A percentile compares a stretch with the other conserved stretches of the same genome.
These are phyloP conservation scores for Mus minutoides DNA, from an alignment of 2,797 vertebrate species.

Conservation along the genomic window DNA sequence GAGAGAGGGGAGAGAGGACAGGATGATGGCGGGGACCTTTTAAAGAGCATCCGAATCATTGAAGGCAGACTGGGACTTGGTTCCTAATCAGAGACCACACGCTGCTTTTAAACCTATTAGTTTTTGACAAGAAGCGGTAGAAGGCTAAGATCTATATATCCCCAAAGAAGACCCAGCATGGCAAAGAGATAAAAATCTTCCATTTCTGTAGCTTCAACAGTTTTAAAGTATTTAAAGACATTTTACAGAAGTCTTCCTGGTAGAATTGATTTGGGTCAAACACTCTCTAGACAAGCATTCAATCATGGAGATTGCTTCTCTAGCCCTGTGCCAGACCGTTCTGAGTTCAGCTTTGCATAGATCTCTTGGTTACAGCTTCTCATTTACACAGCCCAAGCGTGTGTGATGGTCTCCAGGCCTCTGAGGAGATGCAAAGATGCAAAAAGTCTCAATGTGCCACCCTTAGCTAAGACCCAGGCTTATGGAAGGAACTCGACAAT, in stretches of 20 bases:
- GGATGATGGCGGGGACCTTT: background rate
- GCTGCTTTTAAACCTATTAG: no score
- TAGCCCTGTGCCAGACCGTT: background rate
- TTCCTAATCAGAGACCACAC: no score
- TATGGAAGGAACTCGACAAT: background rate
- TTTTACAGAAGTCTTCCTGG: conserved; percentile 5
- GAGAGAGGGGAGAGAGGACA: no score
- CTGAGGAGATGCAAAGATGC: background rate
- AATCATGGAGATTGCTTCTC: background rate
- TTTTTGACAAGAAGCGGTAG: background rate
- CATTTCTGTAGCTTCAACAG: background rate
- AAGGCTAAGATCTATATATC: background rate
- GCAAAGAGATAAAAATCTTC: background rate
- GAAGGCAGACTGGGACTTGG: background rate
- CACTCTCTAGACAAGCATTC: background rate
- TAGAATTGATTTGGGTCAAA: background rate
- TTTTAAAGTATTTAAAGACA: conserved; percentile 34
- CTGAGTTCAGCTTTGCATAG: background rate
- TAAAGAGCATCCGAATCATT: background rate
- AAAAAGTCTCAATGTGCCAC: background rate
- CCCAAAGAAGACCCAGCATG: background rate
- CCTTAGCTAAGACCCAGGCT: background rate
- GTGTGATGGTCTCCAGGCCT: background rate
- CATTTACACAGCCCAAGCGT: background rate
- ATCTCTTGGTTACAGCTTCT: background rate